These are phyloP conservation scores for Dromiciops gliroides DNA, from an alignment of 2,113 vertebrate genomes.

Conservation along the genomic window DNA sequence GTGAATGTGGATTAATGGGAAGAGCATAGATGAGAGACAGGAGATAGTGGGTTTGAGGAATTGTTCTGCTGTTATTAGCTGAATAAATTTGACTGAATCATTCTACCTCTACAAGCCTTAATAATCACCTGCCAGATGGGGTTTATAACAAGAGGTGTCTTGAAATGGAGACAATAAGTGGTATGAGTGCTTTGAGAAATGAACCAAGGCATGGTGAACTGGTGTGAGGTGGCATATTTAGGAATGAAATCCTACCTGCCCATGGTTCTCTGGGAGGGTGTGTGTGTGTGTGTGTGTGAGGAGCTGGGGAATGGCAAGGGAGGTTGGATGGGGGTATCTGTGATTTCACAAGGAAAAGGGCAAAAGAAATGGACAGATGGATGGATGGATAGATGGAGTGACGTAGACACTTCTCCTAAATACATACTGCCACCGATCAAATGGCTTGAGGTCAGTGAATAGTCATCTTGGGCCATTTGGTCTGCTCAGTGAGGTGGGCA, in stretches of 20 bases:
- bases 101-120: neutral
- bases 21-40: neutral
- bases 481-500: neutral
- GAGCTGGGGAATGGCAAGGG: neutral
- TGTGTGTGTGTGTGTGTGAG: no score
- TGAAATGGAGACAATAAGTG: neutral
- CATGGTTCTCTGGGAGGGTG: neutral
- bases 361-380: neutral
- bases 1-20: accelerated
- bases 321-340: neutral
- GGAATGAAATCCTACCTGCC: neutral
- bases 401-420: neutral
- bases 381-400: neutral
- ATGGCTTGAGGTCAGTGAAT: neutral
- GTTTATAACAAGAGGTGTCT: neutral
- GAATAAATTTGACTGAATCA: neutral
- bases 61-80: no score
- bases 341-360: neutral
- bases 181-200: neutral
- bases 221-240: neutral
- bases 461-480: neutral
- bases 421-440: neutral
- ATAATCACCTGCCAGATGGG: no score
- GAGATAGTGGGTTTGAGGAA: neutral
- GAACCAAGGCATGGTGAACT: neutral